phyloP scores from a whole-genome alignment of 2,888 invertebrate genomes.

The Allolobophora icterica region DNA sequence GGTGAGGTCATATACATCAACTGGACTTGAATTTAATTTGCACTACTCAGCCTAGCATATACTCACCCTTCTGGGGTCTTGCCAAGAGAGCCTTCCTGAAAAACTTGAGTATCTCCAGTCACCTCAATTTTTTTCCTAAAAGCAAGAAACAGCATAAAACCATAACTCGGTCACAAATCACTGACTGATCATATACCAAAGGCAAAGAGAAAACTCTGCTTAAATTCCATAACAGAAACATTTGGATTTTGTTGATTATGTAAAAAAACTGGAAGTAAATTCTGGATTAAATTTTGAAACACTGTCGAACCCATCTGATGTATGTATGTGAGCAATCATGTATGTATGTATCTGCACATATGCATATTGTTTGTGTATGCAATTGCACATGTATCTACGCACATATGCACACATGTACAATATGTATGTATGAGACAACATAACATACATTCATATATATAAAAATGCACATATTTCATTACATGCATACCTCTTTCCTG shows the following conservation, averaged over 20 bases:
- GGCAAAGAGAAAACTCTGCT: not conserved
- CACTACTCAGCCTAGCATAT: too few relatives aligned
- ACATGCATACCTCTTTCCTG: conserved; percentile 70
- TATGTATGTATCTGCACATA: too few relatives aligned
- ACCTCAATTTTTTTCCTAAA: conserved; percentile 70
- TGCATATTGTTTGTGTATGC: too few relatives aligned
- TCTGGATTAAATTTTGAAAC: not conserved
- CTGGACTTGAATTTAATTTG: too few relatives aligned
- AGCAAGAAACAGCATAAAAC: not conserved
- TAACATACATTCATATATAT: not conserved
- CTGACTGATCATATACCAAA: not conserved
- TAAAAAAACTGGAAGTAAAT: not conserved
- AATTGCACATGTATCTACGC: not conserved
- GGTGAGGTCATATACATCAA: not conserved
- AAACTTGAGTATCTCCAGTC: conserved; percentile 81
- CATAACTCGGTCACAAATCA: not conserved
- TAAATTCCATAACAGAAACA: not conserved
- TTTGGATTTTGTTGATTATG: not conserved
- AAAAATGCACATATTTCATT: not conserved
- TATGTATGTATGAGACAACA: too few relatives aligned
- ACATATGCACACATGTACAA: too few relatives aligned
- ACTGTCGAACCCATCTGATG: not conserved
- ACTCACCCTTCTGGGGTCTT: conserved; percentile 82
- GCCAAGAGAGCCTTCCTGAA: conserved; percentile 85
- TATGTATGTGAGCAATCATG: not conserved